Evolutionary conservation across 2,797 vertebrate genomes (phyloP).

Genomic region (Poeciliopsis paucimaculata): DNA sequence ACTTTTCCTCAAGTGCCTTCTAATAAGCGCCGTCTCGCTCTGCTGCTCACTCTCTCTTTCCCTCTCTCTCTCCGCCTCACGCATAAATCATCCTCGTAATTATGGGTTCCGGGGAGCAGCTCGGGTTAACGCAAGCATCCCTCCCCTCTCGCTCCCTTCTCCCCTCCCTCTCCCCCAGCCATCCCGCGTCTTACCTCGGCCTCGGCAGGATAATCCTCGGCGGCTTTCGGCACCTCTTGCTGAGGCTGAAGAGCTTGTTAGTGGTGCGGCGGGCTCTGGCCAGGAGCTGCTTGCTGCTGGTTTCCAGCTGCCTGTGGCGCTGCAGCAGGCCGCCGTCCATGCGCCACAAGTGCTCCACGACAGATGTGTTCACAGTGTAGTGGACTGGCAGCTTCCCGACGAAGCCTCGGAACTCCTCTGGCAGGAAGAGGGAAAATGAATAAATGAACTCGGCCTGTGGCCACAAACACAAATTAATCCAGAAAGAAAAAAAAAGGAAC

Average conservation of each 20-base stretch:
- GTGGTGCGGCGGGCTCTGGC: slow-evolving; percentile 88
- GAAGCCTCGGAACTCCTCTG: slow-evolving; percentile 96
- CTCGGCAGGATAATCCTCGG: slow-evolving; percentile 89
- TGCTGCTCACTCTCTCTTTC: slow-evolving; percentile 43
- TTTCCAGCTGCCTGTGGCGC: slow-evolving; percentile 91
- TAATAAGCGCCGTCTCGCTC: slow-evolving; percentile 67
- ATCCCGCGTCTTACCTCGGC: slow-evolving; percentile 85
- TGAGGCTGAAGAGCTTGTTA: slow-evolving; percentile 95
- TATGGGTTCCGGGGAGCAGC: slow-evolving; percentile 65
- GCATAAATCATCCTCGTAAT: slow-evolving; percentile 77
- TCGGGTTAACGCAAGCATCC: slow-evolving; percentile 58
- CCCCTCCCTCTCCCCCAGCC: no score
- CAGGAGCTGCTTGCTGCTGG: slow-evolving; percentile 85
- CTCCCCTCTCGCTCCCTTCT: slow-evolving; percentile 18
- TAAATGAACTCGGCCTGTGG: slow-evolving; percentile 57
- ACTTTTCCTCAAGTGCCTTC: slow-evolving; percentile 53
- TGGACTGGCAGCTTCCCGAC: slow-evolving; percentile 90
- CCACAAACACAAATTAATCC: slow-evolving; percentile 38
- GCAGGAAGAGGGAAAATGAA: slow-evolving; percentile 52
- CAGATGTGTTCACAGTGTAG: slow-evolving; percentile 92
- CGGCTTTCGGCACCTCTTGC: slow-evolving; percentile 91
- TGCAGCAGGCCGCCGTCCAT: slow-evolving; percentile 89
- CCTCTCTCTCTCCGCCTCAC: slow-evolving; percentile 6
- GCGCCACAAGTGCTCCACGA: slow-evolving; percentile 92
- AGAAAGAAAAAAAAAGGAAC: not conserved